Evolutionary conservation across 30 jellyfish, hydroid and myxozoan species (phyloP).

Genomic region (Turritopsis dohrnii): DNA sequence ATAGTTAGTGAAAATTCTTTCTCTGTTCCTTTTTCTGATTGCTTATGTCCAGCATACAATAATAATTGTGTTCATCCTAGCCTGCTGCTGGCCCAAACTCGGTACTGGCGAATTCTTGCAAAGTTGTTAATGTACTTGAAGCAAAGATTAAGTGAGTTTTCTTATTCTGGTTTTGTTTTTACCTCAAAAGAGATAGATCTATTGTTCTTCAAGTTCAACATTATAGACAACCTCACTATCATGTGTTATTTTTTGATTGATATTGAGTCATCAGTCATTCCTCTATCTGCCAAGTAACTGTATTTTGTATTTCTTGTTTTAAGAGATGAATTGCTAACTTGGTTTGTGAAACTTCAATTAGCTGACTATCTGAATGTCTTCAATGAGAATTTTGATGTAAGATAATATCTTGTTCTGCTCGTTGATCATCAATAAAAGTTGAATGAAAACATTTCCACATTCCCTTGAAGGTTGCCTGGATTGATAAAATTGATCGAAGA

Average conservation of each 20-base stretch:
- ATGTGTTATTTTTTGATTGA: too few species aligned
- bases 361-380: constrained; percentile 89
- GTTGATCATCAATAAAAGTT: neutral
- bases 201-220: too few species aligned
- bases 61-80: constrained; percentile 22
- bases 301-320: neutral
- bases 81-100: constrained; percentile 90
- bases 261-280: too few species aligned
- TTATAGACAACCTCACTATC: too few species aligned
- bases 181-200: neutral
- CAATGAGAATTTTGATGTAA: constrained; percentile 92
- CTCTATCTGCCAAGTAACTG: too few species aligned
- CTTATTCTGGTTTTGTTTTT: neutral
- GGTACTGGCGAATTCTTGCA: constrained; percentile 88
- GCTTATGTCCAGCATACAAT: too few species aligned
- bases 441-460: too few species aligned
- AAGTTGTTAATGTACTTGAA: constrained; percentile 79
- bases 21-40: too few species aligned
- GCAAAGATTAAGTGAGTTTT: constrained; percentile 58
- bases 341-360: constrained; percentile 90
- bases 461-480: constrained; percentile 87
- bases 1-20: too few species aligned
- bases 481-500: constrained; percentile 92
- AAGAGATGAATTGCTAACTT: constrained; percentile 73
- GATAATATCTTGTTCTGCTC: constrained; percentile 3